Conservation (phyloP, 1,140 invertebrate species). For the Leptonema lineaticorne region DNA sequence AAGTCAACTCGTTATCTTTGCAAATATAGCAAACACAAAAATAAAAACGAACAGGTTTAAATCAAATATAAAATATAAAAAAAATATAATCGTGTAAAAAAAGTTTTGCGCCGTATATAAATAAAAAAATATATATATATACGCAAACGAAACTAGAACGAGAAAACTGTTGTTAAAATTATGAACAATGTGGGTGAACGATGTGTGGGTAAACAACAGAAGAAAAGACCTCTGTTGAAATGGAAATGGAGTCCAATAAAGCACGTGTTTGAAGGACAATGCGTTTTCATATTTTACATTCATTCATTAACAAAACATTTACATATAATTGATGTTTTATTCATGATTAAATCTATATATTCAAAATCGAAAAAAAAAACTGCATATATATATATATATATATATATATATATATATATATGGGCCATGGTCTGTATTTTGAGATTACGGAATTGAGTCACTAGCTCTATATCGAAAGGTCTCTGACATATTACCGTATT, state of each 20-base stretch:
- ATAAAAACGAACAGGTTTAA: background rate
- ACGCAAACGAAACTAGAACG: background rate
- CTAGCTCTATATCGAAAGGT: no score
- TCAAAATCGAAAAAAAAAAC: no score
- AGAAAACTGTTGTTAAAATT: background rate
- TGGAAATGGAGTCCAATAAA: background rate
- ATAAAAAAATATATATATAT: background rate
- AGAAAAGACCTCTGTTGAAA: background rate
- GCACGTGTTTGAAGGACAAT: background rate
- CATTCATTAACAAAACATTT: background rate
- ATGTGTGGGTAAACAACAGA: background rate
- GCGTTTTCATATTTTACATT: background rate
- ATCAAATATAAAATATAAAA: background rate
- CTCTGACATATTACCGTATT: no score
- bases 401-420: no score
- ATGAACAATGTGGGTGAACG: background rate
- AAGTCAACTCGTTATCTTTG: slow-evolving; percentile 8
- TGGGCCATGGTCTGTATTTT: no score
- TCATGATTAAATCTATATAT: no score
- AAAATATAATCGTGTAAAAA: background rate
- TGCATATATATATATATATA: no score
- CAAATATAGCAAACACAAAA: no score
- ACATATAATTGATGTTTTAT: no score
- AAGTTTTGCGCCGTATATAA: background rate
- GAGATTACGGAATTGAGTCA: no score